Percentiles rank a stretch among this genome's conserved stretches.
phyloP scores from a whole-genome alignment of 2,888 invertebrate species.

The Tolmerus cingulatus region DNA sequence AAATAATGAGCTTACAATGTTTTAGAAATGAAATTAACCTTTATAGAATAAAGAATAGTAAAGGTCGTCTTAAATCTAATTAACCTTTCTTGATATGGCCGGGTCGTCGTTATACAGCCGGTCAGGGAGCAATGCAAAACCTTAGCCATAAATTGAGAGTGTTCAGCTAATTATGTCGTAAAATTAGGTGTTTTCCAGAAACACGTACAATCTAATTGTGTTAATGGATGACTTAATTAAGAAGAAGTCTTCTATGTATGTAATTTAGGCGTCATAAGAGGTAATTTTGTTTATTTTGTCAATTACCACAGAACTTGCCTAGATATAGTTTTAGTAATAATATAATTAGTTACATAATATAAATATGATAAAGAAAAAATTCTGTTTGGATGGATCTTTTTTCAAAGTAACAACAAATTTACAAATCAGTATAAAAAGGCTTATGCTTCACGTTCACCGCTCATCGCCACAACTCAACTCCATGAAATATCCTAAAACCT shows the following conservation, averaged over 20 bases:
- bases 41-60: not conserved
- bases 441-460: not conserved
- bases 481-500: not conserved
- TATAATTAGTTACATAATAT: too few species aligned
- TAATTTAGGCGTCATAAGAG: too few species aligned
- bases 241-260: too few species aligned
- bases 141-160: not conserved
- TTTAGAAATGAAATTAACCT: not conserved
- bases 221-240: too few species aligned
- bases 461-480: not conserved
- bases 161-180: not conserved
- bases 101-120: not conserved
- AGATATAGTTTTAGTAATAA: too few species aligned
- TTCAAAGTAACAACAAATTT: too few species aligned
- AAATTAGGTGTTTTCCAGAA: not conserved
- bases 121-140: not conserved
- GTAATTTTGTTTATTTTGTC: too few species aligned
- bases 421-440: not conserved
- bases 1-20: not conserved
- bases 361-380: too few species aligned
- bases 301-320: too few species aligned
- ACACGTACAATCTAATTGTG: too few species aligned
- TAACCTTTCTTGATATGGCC: not conserved
- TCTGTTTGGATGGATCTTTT: too few species aligned
- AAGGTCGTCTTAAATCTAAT: not conserved